phyloP scores from a whole-genome alignment of 2,888 invertebrate species.

The Thereva unica region DNA sequence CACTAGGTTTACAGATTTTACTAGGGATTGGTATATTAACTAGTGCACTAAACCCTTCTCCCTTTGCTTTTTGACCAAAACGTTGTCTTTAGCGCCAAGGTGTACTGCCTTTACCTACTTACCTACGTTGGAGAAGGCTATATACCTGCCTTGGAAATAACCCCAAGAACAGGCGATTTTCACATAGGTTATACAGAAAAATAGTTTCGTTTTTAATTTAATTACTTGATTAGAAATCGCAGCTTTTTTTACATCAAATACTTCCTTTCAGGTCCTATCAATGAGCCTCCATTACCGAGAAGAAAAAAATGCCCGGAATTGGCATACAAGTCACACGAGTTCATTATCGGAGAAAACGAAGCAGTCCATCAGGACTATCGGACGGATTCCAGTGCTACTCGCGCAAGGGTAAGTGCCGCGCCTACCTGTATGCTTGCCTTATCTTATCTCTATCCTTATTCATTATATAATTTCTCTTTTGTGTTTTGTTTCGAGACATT shows the following conservation, averaged over 20 bases:
- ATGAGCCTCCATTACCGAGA: slow-evolving; percentile 83
- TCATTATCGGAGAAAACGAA: slow-evolving; percentile 68
- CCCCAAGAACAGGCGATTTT: neutral
- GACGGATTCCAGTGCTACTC: slow-evolving; percentile 62
- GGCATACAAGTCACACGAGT: slow-evolving; percentile 84
- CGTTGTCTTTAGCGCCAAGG: too few species aligned
- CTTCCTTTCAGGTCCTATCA: slow-evolving; percentile 58
- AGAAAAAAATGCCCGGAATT: slow-evolving; percentile 88
- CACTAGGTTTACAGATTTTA: too few species aligned
- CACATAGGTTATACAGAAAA: slow-evolving; percentile 5
- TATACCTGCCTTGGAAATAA: too few species aligned
- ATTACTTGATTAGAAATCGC: too few species aligned
- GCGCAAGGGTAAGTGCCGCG: slow-evolving; percentile 54
- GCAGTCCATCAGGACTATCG: slow-evolving; percentile 64
- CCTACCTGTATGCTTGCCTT: neutral
- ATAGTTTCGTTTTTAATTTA: neutral
- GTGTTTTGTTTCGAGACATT: too few species aligned
- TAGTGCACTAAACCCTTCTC: too few species aligned
- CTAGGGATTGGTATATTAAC: too few species aligned
- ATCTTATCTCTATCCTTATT: too few species aligned
- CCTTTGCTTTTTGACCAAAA: too few species aligned
- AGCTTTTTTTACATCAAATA: neutral
- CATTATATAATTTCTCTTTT: too few species aligned
- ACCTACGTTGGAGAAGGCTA: too few species aligned
- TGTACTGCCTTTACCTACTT: too few species aligned